These are phyloP conservation scores for Halocaridina rubra DNA, from an alignment of 2,888 invertebrate genomes.

Conservation along the genomic window DNA sequence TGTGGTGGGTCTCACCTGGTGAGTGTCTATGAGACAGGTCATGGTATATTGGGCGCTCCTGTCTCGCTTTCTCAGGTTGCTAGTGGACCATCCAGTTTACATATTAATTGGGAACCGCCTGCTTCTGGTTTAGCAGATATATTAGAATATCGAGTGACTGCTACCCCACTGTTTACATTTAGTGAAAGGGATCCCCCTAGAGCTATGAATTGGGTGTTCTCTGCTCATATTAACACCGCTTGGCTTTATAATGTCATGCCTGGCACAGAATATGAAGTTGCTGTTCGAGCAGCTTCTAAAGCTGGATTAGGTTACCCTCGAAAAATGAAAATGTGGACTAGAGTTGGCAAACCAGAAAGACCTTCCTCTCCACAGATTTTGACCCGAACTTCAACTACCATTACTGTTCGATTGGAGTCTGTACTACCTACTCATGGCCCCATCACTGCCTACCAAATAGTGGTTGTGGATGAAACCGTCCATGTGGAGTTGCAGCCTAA, in stretches of 20 bases:
- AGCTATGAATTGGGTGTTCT: constrained; percentile 26
- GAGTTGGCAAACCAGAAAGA: constrained; percentile 67
- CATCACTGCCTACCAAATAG: constrained; percentile 67
- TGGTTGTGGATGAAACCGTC: constrained; percentile 66
- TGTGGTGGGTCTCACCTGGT: constrained; percentile 67
- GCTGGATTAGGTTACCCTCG: constrained; percentile 65
- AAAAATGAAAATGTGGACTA: constrained; percentile 66
- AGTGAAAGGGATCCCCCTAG: constrained; percentile 44
- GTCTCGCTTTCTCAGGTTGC: constrained; percentile 43
- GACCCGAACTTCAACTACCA: constrained; percentile 67
- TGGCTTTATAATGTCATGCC: constrained; percentile 65
- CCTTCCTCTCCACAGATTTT: constrained; percentile 67
- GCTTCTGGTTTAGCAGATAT: constrained; percentile 38
- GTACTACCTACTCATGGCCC: constrained; percentile 67
- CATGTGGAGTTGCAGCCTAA: constrained; percentile 67
- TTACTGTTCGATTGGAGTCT: constrained; percentile 69
- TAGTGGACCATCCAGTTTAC: constrained; percentile 35
- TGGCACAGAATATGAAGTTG: constrained; percentile 66
- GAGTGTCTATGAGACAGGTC: constrained; percentile 66
- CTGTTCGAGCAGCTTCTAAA: constrained; percentile 67
- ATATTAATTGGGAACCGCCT: constrained; percentile 57
- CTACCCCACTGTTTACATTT: constrained; percentile 41
- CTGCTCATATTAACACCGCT: constrained; percentile 24
- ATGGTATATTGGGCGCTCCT: constrained; percentile 63
- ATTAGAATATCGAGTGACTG: constrained; percentile 44